Conservation (phyloP, 2,888 invertebrate species). For the Orthosia incerta region DNA sequence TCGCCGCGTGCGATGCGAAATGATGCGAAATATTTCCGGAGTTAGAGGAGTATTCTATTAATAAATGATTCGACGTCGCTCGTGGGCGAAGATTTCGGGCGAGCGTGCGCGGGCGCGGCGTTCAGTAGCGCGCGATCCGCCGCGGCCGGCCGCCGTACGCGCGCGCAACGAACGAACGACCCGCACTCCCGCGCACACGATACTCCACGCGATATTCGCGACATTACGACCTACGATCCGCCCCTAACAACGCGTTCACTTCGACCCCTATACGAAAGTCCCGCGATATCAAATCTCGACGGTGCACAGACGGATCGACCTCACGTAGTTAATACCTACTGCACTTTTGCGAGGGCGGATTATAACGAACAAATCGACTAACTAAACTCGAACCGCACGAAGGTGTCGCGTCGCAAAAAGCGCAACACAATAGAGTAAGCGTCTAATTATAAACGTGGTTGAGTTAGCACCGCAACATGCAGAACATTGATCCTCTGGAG, state of each 20-base stretch:
- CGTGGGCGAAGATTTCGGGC: conserved; percentile 90
- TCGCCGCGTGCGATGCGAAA: conserved; percentile 87
- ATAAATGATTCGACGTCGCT: conserved; percentile 88
- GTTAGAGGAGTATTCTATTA: conserved; percentile 90
- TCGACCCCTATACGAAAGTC: conserved; percentile 59
- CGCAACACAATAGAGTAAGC: conserved; percentile 91
- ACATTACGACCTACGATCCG: conserved; percentile 80
- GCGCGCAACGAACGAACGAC: conserved; percentile 91
- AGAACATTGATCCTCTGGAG: conserved; percentile 95
- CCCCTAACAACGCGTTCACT: conserved; percentile 71
- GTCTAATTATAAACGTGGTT: conserved; percentile 90
- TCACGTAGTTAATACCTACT: conserved; percentile 76
- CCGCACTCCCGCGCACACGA: conserved; percentile 89
- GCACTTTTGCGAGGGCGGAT: conserved; percentile 88
- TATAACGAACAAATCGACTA: conserved; percentile 90
- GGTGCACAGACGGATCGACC: conserved; percentile 78
- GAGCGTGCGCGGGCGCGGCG: conserved; percentile 79
- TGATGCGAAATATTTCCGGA: conserved; percentile 91
- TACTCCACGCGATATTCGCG: conserved; percentile 80
- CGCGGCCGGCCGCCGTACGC: conserved; percentile 90
- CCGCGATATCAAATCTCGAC: conserved; percentile 60
- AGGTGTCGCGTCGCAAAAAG: conserved; percentile 91
- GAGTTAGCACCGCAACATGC: conserved; percentile 85
- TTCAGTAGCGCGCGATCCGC: conserved; percentile 90
- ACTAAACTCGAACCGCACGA: conserved; percentile 89